Percentiles rank a stretch among this genome's conserved stretches.
Conservation (phyloP, 2,113 vertebrate genomes). For the Tauraco erythrolophus region DNA sequence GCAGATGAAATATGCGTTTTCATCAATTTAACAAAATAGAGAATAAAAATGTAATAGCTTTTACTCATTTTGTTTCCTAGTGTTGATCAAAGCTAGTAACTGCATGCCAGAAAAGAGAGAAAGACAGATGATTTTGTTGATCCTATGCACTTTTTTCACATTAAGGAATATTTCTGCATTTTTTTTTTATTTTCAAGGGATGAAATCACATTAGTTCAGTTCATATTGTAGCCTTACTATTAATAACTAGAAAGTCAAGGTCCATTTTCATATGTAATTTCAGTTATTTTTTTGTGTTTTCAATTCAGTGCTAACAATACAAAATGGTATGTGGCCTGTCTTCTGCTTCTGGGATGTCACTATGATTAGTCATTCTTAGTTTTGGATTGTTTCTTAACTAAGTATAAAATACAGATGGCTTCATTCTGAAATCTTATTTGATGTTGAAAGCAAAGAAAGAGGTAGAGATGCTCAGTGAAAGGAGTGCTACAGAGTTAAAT, state of each 20-base stretch:
- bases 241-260: neutral
- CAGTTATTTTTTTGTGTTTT: neutral
- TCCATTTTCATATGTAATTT: neutral
- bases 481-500: neutral
- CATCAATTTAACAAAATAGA: constrained; percentile 1
- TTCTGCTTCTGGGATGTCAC: neutral
- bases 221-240: neutral
- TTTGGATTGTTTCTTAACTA: neutral
- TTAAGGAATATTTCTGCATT: neutral
- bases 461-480: neutral
- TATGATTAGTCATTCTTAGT: neutral
- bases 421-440: neutral
- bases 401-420: neutral
- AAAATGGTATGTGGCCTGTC: neutral
- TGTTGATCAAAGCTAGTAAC: constrained; percentile 6
- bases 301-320: neutral
- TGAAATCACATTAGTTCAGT: neutral
- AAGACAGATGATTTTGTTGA: neutral
- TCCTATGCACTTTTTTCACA: neutral
- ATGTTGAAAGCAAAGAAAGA: neutral
- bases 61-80: neutral
- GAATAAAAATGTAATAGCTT: neutral
- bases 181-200: neutral
- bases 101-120: neutral
- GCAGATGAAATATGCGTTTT: constrained; percentile 22